Base-by-base conservation (phyloP, 2,797 vertebrate genomes). In the Rhinella marina region DNA sequence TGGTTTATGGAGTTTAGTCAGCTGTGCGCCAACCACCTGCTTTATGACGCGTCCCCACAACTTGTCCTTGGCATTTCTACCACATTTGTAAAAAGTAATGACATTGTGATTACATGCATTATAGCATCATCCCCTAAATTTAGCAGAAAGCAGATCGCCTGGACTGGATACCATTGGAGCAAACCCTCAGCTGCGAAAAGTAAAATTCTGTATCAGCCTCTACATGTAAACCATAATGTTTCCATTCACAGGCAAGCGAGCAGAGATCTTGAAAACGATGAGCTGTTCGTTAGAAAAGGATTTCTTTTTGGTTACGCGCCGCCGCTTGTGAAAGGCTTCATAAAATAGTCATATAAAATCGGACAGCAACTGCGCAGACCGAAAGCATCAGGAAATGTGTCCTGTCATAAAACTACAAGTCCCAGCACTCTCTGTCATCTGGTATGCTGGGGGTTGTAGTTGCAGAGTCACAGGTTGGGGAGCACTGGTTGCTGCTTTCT, bases 1-100 rank as follows among this genome's bases (percentile, higher is more conserved):
- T 23, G 16, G 25, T 79, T 80, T 80, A 80, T 61, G 57, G 29
- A 16, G 56, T 61, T 59, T 80, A 19, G 77, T 59, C 77, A 61
- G 54, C 77, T 80, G 77, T 59, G 2, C 57, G 0, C 9, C 7
- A 8, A 59, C 9, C 19, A 11, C 27, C 25, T 32, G 54, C n/a
- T 17, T 16, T 79, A 57, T 25, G 25, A 25, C 48, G n/a, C 23
- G 27, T 57, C 77, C 7, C 1, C 27, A 29, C 21, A 2, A 41
- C 41, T 41, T 7, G 11, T 59, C 56, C 32, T 59, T 79, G 14
- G 25, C 3, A 64, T n/a, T n/a, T 64, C 61, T n/a, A n/a, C n/a
- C 61, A 64, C 61, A 64, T 64, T 64, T n/a, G 2, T n/a, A 62
- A n/a, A n/a, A 6, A 23, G 21, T 13, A 56, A 13, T 56, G 54